These are phyloP conservation scores for Rugalucina vietnamica DNA, from an alignment of 2,888 invertebrate species.

Conservation along the genomic window DNA sequence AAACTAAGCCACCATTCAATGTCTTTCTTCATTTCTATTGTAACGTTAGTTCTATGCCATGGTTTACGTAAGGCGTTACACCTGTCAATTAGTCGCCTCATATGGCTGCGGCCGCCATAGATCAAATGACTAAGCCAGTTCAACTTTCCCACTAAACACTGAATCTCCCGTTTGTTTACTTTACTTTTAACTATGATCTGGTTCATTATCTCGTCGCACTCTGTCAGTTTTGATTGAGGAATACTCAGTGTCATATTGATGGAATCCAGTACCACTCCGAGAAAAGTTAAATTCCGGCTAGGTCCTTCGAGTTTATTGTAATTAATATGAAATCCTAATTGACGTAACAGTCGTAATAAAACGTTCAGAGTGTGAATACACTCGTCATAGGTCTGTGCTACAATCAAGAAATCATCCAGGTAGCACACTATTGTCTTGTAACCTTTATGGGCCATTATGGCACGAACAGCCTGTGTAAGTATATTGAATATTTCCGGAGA, in stretches of 20 bases:
- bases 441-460: slow-evolving; percentile 1
- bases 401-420: slow-evolving; percentile 30
- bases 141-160: slow-evolving; percentile 23
- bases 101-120: slow-evolving; percentile 21
- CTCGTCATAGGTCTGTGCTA: slow-evolving; percentile 17
- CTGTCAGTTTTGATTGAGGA: not conserved
- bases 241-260: slow-evolving; percentile 13
- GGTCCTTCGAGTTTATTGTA: slow-evolving; percentile 31
- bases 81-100: not conserved
- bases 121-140: slow-evolving; percentile 3
- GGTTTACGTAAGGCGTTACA: not conserved
- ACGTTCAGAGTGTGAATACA: not conserved
- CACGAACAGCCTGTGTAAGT: slow-evolving; percentile 26
- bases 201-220: not conserved
- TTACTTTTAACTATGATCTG: not conserved
- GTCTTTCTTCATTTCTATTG: not conserved
- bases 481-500: not conserved
- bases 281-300: slow-evolving; percentile 3
- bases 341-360: not conserved
- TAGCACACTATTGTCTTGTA: slow-evolving; percentile 21
- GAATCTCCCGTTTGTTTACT: slow-evolving; percentile 6
- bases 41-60: slow-evolving; percentile 1
- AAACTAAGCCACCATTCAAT: not conserved
- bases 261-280: not conserved
- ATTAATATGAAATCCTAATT: slow-evolving; percentile 26